Percentiles rank a stretch among this genome's conserved stretches.
Evolutionary conservation across 2,113 vertebrate genomes (phyloP).

Genomic region (Puma concolor): DNA sequence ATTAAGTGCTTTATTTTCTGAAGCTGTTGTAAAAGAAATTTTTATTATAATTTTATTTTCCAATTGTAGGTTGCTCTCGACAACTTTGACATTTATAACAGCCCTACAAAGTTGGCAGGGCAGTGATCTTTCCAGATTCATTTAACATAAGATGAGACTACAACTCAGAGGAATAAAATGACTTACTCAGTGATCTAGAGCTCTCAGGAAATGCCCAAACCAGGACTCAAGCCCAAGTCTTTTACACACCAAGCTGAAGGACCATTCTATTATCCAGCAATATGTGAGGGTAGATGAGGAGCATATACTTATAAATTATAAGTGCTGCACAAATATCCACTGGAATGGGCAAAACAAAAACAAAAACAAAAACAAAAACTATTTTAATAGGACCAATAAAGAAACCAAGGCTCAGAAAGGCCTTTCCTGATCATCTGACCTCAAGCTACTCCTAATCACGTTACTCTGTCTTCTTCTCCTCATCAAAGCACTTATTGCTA

Average conservation of each 20-base stretch:
- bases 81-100: not conserved
- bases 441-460: not conserved
- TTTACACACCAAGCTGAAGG: not conserved
- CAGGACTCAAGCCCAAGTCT: not conserved
- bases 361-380: not conserved
- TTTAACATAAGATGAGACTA: not conserved
- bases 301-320: not conserved
- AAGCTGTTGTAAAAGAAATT: slow-evolving; percentile 6
- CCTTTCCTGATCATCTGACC: not conserved
- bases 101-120: not conserved
- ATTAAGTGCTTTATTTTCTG: not conserved
- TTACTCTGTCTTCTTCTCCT: not conserved
- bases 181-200: not conserved
- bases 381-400: not conserved
- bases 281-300: not conserved
- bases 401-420: not conserved
- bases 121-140: not conserved
- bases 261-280: not conserved
- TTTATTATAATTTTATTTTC: not conserved
- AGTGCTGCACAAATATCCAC: not conserved
- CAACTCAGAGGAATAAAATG: not conserved
- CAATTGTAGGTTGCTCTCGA: not conserved
- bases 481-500: not conserved
- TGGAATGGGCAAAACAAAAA: not conserved
- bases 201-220: not conserved